Evolutionary conservation across 2,113 vertebrate genomes (phyloP), one percentile per base, ranked within the genome.

Genomic region (Puma concolor): DNA sequence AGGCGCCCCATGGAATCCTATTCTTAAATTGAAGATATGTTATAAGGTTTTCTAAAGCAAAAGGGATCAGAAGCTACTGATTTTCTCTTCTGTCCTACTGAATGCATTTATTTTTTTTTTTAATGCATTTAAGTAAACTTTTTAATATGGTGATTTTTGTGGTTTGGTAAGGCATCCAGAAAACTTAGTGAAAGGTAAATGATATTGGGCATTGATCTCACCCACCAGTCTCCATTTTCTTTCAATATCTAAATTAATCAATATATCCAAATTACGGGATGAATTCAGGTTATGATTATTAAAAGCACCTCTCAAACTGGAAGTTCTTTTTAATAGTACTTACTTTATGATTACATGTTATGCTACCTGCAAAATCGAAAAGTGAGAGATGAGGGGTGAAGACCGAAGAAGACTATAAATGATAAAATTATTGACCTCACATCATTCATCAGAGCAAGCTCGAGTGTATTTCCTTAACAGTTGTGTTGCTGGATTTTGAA

Each of bases 11-110:
- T 25, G 57, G 21, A 23, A 60, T 60, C 57, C 41, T 81, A 41
- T 63, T 95, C 93, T 95, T 91, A 44, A 72, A 69, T 80, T 86
- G 67, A 91, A 82, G 48, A 33, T 82, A 84, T 7, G 2, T 86
- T 72, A 44, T 4, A 50, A 63, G 27, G 44, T 89, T 97, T 96
- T 93, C 54, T 84, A 88, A 94, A 95, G 13, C 29, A 72, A 88
- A 92, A 93, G 10, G 16, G 0, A 1, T 71, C 29, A 67, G 44
- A 81, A 64, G 21, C 69, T 87, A 84, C 15, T 44, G 16, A 50
- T 83, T 86, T 96, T 92, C 76, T 52, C 33, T 91, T 94, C 29
- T 86, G 86, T 76, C 60, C 60, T 79, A 41, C 0, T 71, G 29
- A 87, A 64, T 50, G 80, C 27, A 66, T 82, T 86, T 85, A 41